Evolutionary conservation across 2,888 invertebrate species (phyloP), one percentile per base, ranked within the genome.

Genomic region (Troides oblongomaculatus): DNA sequence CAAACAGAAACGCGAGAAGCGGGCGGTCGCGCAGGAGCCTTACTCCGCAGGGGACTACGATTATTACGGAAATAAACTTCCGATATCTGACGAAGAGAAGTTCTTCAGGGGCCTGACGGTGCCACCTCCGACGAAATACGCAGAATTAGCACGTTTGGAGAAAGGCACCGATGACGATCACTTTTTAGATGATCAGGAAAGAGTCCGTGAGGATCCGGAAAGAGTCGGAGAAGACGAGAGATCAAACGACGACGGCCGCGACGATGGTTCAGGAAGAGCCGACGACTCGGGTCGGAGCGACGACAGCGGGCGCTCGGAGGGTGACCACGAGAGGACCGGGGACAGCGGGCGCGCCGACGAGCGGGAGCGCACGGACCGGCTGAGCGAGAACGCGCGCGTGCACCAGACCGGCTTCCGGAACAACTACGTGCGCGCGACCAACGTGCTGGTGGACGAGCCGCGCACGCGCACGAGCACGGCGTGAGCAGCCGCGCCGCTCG

Each of bases 31-130:
- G 12, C 74, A 75, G 5, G 84, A 84, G 36, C 77, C 80, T 0
- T 85, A 84, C 69, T 75, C 81, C 4, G 86, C 84, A 5, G 88
- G 83, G 0, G 84, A 87, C 66, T 90, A 87, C 74, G 91, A 92
- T 74, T 92, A 90, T 76, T 90, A 80, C 75, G 92, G 91, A 4
- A 81, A 84, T 2, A 85, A 87, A 69, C 72, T 84, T 3, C 87
- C 88, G 0, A 76, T 87, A 46, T 91, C 92, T 0, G 79, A 87
- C 21, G 90, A 92, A 74, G 92, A 93, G 72, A 77, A 86, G 67
- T 82, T 79, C 72, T 89, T 79, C 74, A 78, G 80, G 71, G 76
- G 78, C 2, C 75, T 90, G 43, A 87, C 84, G 0, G 75, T 88
- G 5, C 89, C 93, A 0, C 77, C 87, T 1, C 92, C 92, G 1